phyloP scores from a whole-genome alignment of 2,113 vertebrate species.

The Corapipo altera region DNA sequence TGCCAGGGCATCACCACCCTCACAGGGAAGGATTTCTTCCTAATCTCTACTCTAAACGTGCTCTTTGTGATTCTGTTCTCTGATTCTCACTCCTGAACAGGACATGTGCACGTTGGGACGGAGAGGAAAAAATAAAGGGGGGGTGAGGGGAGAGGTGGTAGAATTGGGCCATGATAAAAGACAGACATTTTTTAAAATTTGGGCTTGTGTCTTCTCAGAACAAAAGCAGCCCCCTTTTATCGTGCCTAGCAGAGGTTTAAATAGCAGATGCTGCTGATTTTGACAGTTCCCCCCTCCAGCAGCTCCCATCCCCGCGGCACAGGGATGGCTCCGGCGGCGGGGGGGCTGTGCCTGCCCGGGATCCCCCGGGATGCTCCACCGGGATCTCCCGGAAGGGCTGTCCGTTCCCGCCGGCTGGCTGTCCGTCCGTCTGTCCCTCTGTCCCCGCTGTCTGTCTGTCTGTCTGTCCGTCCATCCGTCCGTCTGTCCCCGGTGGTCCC shows the following conservation, averaged over 20 bases:
- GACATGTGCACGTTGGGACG: background rate
- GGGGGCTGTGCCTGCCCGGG: background rate
- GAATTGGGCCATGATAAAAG: background rate
- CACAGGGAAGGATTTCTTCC: background rate
- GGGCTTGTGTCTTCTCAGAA: background rate
- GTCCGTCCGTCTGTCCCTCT: fast-evolving
- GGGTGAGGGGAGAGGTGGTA: background rate
- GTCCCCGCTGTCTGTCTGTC: background rate
- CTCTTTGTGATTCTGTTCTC: background rate
- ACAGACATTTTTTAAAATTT: background rate
- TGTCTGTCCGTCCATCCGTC: background rate
- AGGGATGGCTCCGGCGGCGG: background rate
- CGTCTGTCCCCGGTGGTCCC: background rate
- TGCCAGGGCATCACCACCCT: background rate
- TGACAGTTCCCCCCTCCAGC: background rate
- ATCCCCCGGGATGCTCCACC: background rate
- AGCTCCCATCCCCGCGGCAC: background rate
- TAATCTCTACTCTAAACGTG: background rate
- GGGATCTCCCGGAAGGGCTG: background rate
- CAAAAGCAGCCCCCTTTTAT: background rate
- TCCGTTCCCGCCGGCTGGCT: background rate
- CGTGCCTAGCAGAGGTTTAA: background rate
- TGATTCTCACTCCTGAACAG: background rate
- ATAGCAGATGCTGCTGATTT: background rate
- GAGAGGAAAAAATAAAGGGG: background rate